phyloP scores from a whole-genome alignment of 2,113 vertebrate genomes.

The Alligator mississippiensis region DNA sequence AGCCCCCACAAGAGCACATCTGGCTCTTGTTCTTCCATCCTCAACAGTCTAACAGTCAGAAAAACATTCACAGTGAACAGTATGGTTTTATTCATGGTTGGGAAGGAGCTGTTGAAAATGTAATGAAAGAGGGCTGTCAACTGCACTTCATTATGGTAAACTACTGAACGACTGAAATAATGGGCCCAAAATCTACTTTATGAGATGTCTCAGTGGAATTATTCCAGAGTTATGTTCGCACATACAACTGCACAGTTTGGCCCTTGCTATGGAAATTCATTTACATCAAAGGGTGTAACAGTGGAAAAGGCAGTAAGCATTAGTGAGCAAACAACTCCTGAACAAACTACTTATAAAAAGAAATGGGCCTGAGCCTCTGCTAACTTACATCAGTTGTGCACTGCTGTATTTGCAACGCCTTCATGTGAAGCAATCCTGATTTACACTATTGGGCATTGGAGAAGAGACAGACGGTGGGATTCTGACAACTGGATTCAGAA shows the following conservation, averaged over 20 bases:
- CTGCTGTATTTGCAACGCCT: background rate
- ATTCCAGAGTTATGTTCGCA: background rate
- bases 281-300: background rate
- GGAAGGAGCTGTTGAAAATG: slow-evolving; percentile 27
- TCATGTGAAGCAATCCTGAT: background rate
- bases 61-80: background rate
- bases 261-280: background rate
- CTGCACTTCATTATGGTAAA: background rate
- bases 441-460: background rate
- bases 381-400: background rate
- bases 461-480: background rate
- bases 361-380: background rate
- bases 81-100: background rate
- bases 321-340: background rate
- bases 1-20: slow-evolving; percentile 24
- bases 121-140: background rate
- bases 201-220: background rate
- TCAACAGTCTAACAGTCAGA: slow-evolving; percentile 9
- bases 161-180: background rate
- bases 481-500: background rate
- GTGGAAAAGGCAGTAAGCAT: background rate
- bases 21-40: slow-evolving; percentile 28
- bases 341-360: background rate
- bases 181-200: background rate
- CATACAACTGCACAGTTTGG: background rate